A percentile compares a stretch with the other conserved stretches of the same genome.
phyloP scores from a whole-genome alignment of 2,888 invertebrate genomes.

The Cantharis rustica region DNA sequence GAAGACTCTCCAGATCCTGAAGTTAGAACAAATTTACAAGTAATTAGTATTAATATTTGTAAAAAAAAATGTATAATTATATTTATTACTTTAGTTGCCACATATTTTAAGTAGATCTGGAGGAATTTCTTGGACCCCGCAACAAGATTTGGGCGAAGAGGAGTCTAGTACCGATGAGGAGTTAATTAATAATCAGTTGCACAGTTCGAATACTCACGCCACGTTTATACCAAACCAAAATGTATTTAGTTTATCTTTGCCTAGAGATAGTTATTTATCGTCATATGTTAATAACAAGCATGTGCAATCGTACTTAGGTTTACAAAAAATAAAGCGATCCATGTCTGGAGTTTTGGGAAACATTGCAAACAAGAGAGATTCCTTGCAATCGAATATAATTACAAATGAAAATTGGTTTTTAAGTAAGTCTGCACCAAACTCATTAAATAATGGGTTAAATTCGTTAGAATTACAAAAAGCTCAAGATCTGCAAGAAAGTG shows the following conservation, averaged over 20 bases:
- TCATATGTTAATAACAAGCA: constrained; percentile 53
- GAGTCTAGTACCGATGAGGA: constrained; percentile 53
- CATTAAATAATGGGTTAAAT: constrained; percentile 66
- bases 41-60: constrained; percentile 23
- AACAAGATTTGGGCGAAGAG: constrained; percentile 76
- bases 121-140: constrained; percentile 75
- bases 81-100: constrained; percentile 18
- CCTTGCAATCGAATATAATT: constrained; percentile 41
- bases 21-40: constrained; percentile 47
- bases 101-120: constrained; percentile 13
- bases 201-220: constrained; percentile 39
- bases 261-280: constrained; percentile 65
- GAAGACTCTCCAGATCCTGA: constrained; percentile 58
- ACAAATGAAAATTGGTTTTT: constrained; percentile 78
- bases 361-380: constrained; percentile 39
- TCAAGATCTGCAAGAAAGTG: constrained; percentile 39
- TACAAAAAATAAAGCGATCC: constrained; percentile 72
- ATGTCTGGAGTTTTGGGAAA: constrained; percentile 63
- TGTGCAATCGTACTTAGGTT: constrained; percentile 40
- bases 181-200: constrained; percentile 39
- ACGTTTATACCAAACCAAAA: constrained; percentile 60
- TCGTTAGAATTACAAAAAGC: constrained; percentile 46
- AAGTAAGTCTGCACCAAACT: constrained; percentile 79
- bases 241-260: constrained; percentile 77
- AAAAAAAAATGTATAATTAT: neutral